A percentile compares a stretch with the other conserved stretches of the same genome.
These are phyloP conservation scores for Apamea crenata DNA, from an alignment of 2,888 invertebrate species.

Conservation along the genomic window DNA sequence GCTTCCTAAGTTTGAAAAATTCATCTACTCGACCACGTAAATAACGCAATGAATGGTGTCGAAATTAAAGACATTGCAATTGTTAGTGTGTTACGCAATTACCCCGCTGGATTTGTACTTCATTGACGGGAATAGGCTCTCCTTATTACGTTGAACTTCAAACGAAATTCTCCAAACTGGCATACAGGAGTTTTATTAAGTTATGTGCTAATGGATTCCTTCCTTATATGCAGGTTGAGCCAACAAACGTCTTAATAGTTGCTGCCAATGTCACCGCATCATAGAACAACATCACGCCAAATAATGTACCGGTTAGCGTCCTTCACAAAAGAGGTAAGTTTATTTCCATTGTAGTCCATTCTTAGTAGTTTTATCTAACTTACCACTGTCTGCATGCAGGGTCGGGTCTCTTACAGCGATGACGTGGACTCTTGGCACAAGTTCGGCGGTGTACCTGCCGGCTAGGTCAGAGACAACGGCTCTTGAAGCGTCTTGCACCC, in stretches of 20 bases:
- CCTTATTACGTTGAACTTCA: not conserved
- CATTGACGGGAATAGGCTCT: not conserved
- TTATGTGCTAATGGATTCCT: not conserved
- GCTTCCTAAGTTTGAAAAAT: not conserved
- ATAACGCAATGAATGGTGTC: not conserved
- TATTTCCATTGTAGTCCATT: not conserved
- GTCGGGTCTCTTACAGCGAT: constrained; percentile 94
- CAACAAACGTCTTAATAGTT: not conserved
- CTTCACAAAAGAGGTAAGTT: constrained; percentile 8
- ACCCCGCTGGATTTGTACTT: not conserved
- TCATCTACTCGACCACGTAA: not conserved
- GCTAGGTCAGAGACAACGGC: constrained; percentile 94
- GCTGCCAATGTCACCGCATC: not conserved
- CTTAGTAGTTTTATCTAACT: constrained; percentile 50
- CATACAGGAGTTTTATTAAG: not conserved
- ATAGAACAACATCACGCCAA: not conserved
- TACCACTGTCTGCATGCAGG: constrained; percentile 91
- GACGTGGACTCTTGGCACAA: constrained; percentile 92
- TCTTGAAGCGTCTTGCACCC: constrained; percentile 94
- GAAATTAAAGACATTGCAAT: not conserved
- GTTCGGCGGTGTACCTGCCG: constrained; percentile 94
- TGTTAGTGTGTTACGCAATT: not conserved
- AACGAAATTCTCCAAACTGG: not conserved
- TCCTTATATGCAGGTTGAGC: not conserved
- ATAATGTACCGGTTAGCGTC: not conserved